Base-by-base conservation (phyloP, 2,797 vertebrate genomes). In the Propithecus deckenii region DNA sequence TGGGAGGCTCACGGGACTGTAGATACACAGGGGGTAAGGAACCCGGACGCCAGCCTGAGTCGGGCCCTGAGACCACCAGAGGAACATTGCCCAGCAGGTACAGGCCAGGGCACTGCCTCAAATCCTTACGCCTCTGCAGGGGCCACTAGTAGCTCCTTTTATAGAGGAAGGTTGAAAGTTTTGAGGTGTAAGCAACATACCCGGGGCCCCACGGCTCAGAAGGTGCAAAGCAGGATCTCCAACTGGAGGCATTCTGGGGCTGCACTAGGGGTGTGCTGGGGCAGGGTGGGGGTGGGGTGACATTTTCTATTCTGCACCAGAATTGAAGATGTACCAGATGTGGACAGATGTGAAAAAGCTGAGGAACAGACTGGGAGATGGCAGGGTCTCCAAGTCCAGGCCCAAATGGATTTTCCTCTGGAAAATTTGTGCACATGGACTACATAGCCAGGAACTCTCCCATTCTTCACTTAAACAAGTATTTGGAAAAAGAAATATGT, bases 251-350 rank as follows among this genome's bases (percentile, higher is more conserved):
- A 8, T 41, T 50, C 72, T 59, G 43, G 30, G 38, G 32, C 55
- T 93, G 84, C 65, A 86, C 41, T 28, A n/a, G 23, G 41, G 4
- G 52, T 30, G 5, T 43, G 22, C 57, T 9, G 10, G 38, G 18
- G 35, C 0, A 28, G 57, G 5, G 23, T 4, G 1, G 22, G 10
- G 57, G 4, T 25, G 6, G 3, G 18, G 6, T 46, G 63, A 25
- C 46, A 10, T 43, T 78, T 30, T 74, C 8, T 25, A 28, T 41
- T 88, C 20, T 84, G 32, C 32, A 46, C 14, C 63, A 84, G 69
- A 74, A 95, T 46, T 23, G 84, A 75, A 69, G 67, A 41, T 14
- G 32, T 25, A 48, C 18, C 38, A 52, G 43, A 84, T 15, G 32
- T 72, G 38, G 18, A 48, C 20, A 74, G 41, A 88, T 41, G 69